These are phyloP conservation scores for Sanderia malayensis DNA, from an alignment of 30 jellyfish, hydroid and myxozoan genomes.

Conservation along the genomic window DNA sequence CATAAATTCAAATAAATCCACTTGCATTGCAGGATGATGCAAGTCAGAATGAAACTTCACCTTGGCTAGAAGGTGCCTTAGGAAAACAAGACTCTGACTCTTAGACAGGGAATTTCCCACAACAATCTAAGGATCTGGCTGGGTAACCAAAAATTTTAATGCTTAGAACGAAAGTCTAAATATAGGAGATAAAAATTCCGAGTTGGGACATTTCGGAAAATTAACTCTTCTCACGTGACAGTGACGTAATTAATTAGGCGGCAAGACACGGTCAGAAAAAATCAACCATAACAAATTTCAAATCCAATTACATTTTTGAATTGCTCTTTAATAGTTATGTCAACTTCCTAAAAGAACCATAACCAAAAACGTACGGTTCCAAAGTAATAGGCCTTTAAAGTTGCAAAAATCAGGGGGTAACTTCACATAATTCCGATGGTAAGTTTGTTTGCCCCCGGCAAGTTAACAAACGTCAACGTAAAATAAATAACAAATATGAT, in stretches of 20 bases:
- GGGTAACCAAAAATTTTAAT: slow-evolving; percentile 21
- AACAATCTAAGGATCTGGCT: slow-evolving; percentile 26
- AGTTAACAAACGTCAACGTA: not conserved
- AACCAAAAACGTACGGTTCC: slow-evolving; percentile 9
- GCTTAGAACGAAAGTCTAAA: slow-evolving; percentile 19
- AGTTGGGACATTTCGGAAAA: slow-evolving; percentile 23
- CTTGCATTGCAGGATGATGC: too few relatives aligned
- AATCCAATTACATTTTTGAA: slow-evolving; percentile 14
- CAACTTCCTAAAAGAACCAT: slow-evolving; percentile 16
- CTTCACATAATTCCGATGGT: slow-evolving; percentile 7
- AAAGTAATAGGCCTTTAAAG: slow-evolving; percentile 19
- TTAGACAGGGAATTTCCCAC: slow-evolving; percentile 25
- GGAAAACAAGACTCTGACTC: too few relatives aligned
- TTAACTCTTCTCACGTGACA: slow-evolving; percentile 22
- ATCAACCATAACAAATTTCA: not conserved
- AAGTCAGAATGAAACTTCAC: too few relatives aligned
- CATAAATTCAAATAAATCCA: too few relatives aligned
- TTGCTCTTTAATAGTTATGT: slow-evolving; percentile 6
- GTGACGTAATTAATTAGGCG: slow-evolving; percentile 18
- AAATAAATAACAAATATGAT: slow-evolving; percentile 3
- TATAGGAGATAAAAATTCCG: slow-evolving; percentile 16
- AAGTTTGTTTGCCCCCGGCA: not conserved
- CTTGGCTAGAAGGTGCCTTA: too few relatives aligned
- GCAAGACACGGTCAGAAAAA: slow-evolving; percentile 16
- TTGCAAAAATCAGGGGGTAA: slow-evolving; percentile 27